Conservation (phyloP, 1,140 invertebrate species). For the Cepaea nemoralis region DNA sequence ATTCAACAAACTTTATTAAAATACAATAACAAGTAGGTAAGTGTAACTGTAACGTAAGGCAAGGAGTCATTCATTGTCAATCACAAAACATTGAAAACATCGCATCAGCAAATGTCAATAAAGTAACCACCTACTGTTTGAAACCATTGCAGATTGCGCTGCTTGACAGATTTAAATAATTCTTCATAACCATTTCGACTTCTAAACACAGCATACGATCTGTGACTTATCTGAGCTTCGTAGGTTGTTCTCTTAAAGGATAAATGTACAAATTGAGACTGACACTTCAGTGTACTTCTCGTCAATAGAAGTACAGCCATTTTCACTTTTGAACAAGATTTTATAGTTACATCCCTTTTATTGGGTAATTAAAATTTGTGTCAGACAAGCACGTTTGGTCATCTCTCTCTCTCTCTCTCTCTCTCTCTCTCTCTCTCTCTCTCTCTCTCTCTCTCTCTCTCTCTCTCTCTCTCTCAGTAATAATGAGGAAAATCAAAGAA, state of each 20-base stretch:
- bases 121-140: neutral
- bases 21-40: too few relatives aligned
- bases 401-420: too few relatives aligned
- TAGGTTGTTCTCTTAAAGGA: neutral
- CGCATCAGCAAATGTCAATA: too few relatives aligned
- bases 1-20: too few relatives aligned
- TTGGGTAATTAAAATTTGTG: too few relatives aligned
- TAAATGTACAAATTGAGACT: neutral
- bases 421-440: slow-evolving; percentile 1
- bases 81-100: too few relatives aligned
- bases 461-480: slow-evolving; percentile 27
- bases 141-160: neutral
- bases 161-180: neutral
- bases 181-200: neutral
- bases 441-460: slow-evolving; percentile 28
- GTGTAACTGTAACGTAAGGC: too few relatives aligned
- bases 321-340: too few relatives aligned
- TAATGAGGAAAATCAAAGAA: too few relatives aligned
- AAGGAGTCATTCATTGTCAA: too few relatives aligned
- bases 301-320: neutral
- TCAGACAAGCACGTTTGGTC: too few relatives aligned
- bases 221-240: neutral
- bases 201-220: neutral
- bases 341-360: too few relatives aligned
- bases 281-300: neutral